Percentiles rank a stretch among this genome's conserved stretches.
These are phyloP conservation scores for Eilema griseolum DNA, from an alignment of 2,888 invertebrate species.

Conservation along the genomic window DNA sequence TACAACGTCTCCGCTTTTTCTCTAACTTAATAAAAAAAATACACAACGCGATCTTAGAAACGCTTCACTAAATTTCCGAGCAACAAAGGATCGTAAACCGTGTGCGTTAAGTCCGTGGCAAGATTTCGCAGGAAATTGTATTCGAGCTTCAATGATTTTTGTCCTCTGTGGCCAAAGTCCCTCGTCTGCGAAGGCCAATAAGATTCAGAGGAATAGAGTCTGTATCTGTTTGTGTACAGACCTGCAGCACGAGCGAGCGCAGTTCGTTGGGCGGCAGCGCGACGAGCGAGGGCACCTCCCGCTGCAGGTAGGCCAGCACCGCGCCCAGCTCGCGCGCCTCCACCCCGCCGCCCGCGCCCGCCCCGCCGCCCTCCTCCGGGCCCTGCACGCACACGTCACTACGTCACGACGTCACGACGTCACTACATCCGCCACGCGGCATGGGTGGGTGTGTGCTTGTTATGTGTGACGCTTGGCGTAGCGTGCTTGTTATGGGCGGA, in stretches of 20 bases:
- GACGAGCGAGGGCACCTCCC: conserved; percentile 84
- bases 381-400: conserved; percentile 14
- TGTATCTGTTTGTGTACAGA: conserved; percentile 33
- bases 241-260: conserved; percentile 83
- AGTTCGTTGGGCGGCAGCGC: conserved; percentile 84
- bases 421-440: no score
- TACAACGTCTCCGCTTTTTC: neutral
- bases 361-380: conserved; percentile 18
- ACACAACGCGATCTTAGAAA: no score
- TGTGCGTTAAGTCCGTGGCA: neutral
- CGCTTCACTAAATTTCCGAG: no score
- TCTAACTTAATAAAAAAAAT: neutral
- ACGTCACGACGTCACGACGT: neutral
- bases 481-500: neutral
- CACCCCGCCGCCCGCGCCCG: conserved; percentile 55
- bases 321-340: conserved; percentile 86
- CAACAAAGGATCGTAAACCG: neutral
- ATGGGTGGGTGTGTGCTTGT: neutral
- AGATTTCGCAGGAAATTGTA: neutral
- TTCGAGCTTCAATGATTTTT: neutral
- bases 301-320: conserved; percentile 88
- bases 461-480: neutral
- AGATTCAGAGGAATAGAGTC: neutral
- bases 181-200: neutral
- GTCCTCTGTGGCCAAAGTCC: neutral